A percentile compares a stretch with the other conserved stretches of the same genome.
Evolutionary conservation across 2,888 invertebrate genomes (phyloP).

Genomic region (Ariolimax columbianus): DNA sequence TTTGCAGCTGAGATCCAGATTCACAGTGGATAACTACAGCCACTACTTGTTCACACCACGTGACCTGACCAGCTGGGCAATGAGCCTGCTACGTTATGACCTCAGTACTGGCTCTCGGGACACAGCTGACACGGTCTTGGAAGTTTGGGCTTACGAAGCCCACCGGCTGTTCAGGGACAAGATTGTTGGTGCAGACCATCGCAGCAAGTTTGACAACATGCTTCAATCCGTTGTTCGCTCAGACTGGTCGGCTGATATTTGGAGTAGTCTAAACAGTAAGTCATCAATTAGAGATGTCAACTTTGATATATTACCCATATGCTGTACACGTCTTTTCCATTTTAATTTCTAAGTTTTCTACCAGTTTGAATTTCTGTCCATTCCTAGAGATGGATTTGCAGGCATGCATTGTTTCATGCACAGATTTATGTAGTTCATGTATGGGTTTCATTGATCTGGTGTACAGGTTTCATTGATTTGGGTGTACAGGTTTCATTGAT

Average conservation of each 20-base stretch:
- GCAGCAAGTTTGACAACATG: constrained; percentile 84
- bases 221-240: constrained; percentile 80
- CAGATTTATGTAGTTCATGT: no score
- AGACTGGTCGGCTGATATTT: constrained; percentile 78
- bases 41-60: constrained; percentile 88
- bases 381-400: no score
- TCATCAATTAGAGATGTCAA: not conserved
- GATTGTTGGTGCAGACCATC: constrained; percentile 84
- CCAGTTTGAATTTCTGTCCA: no score
- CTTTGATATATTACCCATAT: no score
- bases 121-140: constrained; percentile 75
- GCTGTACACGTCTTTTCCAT: no score
- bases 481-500: no score
- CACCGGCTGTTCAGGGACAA: constrained; percentile 87
- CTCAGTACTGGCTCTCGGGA: constrained; percentile 71
- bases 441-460: no score
- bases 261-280: constrained; percentile 74
- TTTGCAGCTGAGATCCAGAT: constrained; percentile 80
- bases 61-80: constrained; percentile 87
- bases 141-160: constrained; percentile 88
- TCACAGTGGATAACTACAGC: constrained; percentile 81
- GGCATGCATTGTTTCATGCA: no score
- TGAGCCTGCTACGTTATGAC: constrained; percentile 84
- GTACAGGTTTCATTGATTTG: no score
- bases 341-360: no score